Percentiles rank a stretch among this genome's conserved stretches.
These are phyloP conservation scores for Leguminivora glycinivorella DNA, from an alignment of 1,140 invertebrate genomes.

Conservation along the genomic window DNA sequence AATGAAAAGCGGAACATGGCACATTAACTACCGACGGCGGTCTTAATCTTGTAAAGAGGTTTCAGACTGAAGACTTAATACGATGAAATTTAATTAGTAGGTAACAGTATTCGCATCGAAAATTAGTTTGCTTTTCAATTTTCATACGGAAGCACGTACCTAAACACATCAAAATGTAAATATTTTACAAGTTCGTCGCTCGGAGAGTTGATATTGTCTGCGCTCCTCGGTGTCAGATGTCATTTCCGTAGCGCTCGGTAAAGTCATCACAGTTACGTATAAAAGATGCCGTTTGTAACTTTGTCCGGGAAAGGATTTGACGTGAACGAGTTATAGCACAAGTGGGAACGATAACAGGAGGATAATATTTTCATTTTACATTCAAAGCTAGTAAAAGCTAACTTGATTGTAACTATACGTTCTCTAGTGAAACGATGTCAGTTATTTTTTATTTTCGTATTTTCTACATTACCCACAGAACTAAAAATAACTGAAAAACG, in stretches of 20 bases:
- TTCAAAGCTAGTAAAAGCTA: not conserved
- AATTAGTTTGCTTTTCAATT: slow-evolving; percentile 6
- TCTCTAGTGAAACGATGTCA: no score
- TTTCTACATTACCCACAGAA: no score
- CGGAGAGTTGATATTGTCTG: slow-evolving; percentile 15
- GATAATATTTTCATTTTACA: not conserved
- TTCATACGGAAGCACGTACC: slow-evolving; percentile 8
- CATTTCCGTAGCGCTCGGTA: slow-evolving; percentile 26
- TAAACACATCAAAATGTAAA: slow-evolving; percentile 27
- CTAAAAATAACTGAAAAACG: no score
- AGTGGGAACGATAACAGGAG: not conserved
- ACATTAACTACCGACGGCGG: slow-evolving; percentile 6
- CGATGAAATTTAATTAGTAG: not conserved
- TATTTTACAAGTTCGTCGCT: slow-evolving; percentile 15
- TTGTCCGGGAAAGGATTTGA: slow-evolving; percentile 17
- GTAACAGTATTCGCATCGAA: not conserved
- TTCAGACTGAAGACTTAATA: slow-evolving; percentile 16
- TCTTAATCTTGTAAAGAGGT: slow-evolving; percentile 17
- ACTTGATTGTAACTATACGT: no score
- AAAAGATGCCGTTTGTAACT: slow-evolving; percentile 24
- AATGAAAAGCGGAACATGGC: slow-evolving; percentile 38
- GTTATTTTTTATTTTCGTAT: no score
- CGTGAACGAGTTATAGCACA: slow-evolving; percentile 15
- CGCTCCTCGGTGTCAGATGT: slow-evolving; percentile 25
- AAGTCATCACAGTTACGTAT: slow-evolving; percentile 26